Evolutionary conservation across 2,888 invertebrate genomes (phyloP), one percentile per base, ranked within the genome.

Genomic region (Polymixis lichenea): DNA sequence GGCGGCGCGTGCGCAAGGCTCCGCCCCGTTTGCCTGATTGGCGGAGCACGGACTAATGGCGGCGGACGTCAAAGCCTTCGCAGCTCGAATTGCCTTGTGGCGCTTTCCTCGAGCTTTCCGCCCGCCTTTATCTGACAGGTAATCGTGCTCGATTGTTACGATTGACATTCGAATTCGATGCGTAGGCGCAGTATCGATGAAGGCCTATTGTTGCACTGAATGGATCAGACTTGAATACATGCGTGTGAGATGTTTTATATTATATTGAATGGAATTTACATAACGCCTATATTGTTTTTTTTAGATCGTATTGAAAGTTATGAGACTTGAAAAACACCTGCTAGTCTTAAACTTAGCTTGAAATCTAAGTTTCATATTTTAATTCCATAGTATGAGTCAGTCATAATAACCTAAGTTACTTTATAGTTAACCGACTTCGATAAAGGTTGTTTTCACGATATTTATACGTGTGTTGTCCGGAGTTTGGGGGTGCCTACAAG

Each of bases 1-100:
- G 96, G 95, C 94, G 95, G 96, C 96, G 96, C 95, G 93, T 92
- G 94, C 95, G 95, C 96, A 93, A 72, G 69, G 87, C 90, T 91
- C 86, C 96, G 93, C 96, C 96, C 86, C 88, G 82, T 74, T 4
- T 61, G 53, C 56, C 70, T 88, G 87, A 96, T 96, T 96, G 95
- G 96, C 84, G 61, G 86, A 55, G 25, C 13, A 49, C 61, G 82
- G 85, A 88, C 96, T 92, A 96, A 96, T 95, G 91, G 93, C 86
- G 89, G 89, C 85, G 60, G 72, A 86, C 88, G 82, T 89, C 87
- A 89, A 92, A 95, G 94, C 94, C 95, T 96, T 91, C 82, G 74
- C 76, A 65, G 81, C 75, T 81, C 82, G 82, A 84, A 86, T 84
- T 87, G 91, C 89, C 87, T 89, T 88, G 88, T 89, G 83, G 87